Percentiles rank a stretch among this genome's conserved stretches.
Conservation (phyloP, 2,888 invertebrate genomes). For the Epinotia demarniana region DNA sequence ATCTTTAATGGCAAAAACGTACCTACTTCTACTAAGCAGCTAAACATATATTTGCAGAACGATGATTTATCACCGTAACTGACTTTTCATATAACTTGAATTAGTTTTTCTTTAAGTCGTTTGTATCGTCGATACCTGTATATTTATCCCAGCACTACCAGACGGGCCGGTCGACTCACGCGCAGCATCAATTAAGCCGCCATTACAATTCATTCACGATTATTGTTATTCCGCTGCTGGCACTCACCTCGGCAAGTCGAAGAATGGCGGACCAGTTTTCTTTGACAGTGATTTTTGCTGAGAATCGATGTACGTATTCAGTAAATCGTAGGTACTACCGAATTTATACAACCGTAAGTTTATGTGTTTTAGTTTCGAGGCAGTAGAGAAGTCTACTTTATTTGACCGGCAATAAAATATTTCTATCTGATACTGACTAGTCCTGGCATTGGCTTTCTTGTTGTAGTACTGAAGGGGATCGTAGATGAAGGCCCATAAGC, state of each 20-base stretch:
- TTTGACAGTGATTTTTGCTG: conserved; percentile 31
- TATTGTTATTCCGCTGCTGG: conserved; percentile 72
- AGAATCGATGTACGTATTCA: neutral
- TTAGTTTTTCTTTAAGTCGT: neutral
- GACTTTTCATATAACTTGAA: too few species aligned
- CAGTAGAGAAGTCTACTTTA: too few species aligned
- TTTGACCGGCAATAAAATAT: too few species aligned
- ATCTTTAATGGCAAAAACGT: too few species aligned
- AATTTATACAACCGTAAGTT: neutral
- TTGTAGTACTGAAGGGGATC: too few species aligned
- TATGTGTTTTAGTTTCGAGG: neutral
- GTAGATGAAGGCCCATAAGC: too few species aligned
- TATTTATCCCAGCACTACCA: conserved; percentile 27
- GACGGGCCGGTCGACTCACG: conserved; percentile 64
- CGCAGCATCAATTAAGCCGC: conserved; percentile 73
- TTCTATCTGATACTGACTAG: too few species aligned
- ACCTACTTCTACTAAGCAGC: too few species aligned
- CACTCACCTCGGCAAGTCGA: conserved; percentile 62
- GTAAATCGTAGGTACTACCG: conserved; percentile 4
- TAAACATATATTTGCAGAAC: neutral
- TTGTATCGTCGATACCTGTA: conserved; percentile 50
- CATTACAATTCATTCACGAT: conserved; percentile 81
- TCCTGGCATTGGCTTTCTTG: too few species aligned
- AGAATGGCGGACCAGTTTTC: conserved; percentile 50
- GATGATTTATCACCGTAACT: neutral